These are phyloP conservation scores for Elgonia sp. DNA, from an alignment of 2,888 invertebrate genomes.

Conservation along the genomic window DNA sequence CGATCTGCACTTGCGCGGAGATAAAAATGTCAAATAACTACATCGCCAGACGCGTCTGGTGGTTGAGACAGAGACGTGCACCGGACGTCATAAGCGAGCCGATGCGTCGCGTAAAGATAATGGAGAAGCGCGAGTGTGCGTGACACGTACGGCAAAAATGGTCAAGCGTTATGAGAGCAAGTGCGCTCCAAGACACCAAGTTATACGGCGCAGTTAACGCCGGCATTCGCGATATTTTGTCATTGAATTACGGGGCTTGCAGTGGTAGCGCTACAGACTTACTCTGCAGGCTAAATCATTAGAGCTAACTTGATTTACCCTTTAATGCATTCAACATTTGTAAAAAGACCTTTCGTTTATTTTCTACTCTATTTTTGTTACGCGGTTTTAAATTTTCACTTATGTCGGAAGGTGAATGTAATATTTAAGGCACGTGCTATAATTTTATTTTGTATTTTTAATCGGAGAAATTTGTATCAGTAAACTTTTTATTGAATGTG, in stretches of 20 bases:
- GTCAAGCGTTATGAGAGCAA: conserved; percentile 42
- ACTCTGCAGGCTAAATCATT: conserved; percentile 8
- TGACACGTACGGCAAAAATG: conserved; percentile 50
- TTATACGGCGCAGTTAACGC: conserved; percentile 60
- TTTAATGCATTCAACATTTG: conserved; percentile 28
- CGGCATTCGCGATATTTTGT: conserved; percentile 55
- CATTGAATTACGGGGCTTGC: conserved; percentile 47
- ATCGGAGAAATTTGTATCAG: too few species aligned
- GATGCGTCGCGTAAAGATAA: conserved; percentile 57
- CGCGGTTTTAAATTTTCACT: too few species aligned
- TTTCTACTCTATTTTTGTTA: conserved; percentile 5
- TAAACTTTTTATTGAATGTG: too few species aligned
- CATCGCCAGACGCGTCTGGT: conserved; percentile 57
- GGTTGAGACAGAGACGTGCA: conserved; percentile 31
- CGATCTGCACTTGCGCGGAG: conserved; percentile 43
- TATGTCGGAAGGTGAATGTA: too few species aligned
- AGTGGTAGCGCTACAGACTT: conserved; percentile 18
- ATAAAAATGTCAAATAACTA: conserved; percentile 66
- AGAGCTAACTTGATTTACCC: conserved; percentile 26
- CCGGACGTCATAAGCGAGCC: conserved; percentile 52
- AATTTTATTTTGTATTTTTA: too few species aligned
- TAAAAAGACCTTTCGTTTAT: conserved; percentile 23
- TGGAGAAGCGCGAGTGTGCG: conserved; percentile 37
- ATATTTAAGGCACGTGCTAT: too few species aligned
- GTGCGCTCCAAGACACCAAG: conserved; percentile 36